phyloP scores from a whole-genome alignment of 2,888 invertebrate genomes.

The Xestia sexstrigata region DNA sequence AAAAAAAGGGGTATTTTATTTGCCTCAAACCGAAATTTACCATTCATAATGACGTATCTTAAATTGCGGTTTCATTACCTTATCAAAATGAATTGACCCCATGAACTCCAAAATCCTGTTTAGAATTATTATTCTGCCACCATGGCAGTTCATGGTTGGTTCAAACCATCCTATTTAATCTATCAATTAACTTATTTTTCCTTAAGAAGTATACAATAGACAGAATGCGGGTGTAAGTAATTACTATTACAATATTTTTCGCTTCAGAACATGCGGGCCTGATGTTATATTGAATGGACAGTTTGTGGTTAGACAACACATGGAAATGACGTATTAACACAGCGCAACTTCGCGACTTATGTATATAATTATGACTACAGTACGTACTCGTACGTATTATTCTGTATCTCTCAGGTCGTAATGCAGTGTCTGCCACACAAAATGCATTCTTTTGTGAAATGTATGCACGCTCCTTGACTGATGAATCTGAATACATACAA shows the following conservation, averaged over 20 bases:
- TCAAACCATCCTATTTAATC: not conserved
- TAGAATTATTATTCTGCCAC: not conserved
- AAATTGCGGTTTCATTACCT: not conserved
- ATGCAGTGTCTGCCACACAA: slow-evolving; percentile 8
- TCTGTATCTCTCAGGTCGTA: not conserved
- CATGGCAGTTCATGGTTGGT: not conserved
- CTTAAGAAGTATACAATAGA: not conserved
- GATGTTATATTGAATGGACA: not conserved
- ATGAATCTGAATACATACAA: not conserved
- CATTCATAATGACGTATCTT: not conserved
- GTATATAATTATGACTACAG: not conserved
- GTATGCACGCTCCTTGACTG: not conserved
- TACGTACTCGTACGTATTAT: not conserved
- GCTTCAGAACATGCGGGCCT: not conserved
- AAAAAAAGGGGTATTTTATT: not conserved
- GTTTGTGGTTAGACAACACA: slow-evolving; percentile 9
- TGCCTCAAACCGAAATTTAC: not conserved
- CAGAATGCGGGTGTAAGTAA: not conserved
- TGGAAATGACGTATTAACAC: not conserved
- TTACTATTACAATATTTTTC: not conserved
- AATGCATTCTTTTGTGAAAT: slow-evolving; percentile 19
- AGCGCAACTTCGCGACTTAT: not conserved
- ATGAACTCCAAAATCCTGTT: not conserved
- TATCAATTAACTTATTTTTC: not conserved
- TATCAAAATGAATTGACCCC: not conserved